Base-by-base conservation (phyloP, 1,140 invertebrate species). In the Pentalonia nigronervosa region DNA sequence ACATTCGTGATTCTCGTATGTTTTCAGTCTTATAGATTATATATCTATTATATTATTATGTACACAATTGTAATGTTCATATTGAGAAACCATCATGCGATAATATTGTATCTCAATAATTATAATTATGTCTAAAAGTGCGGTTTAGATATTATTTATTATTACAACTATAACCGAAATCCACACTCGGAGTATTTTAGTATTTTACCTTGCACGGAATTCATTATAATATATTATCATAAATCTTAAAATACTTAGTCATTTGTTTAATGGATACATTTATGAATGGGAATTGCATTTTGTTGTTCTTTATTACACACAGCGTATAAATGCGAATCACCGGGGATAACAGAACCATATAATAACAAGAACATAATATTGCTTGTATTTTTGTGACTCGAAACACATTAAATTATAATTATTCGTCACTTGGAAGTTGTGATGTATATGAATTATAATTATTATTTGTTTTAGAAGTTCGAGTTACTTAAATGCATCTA, bases 371-470 rank as follows among this genome's bases (percentile, higher is more conserved):
- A n/a, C 34, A 89, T 89, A 56, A 25, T 89, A 89, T 36, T 53
- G n/a, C 36, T 53, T 36, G 48, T 89, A 89, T 89, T 89, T 89
- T 89, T 89, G 50, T 36, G 23, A 89, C 48, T 53, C 9, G 8
- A 89, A 89, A 89, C 50, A 89, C 87, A 89, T 89, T 89, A 89
- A 89, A 89, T 56, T 89, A 56, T 41, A 50, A 53, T 53, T 89
- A 89, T 89, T 50, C 30, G 9, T 36, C 23, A 89, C 48, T 89
- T 36, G 34, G 45, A 89, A 89, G 34, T 56, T 89, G 34, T 36
- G 34, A 89, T 53, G 36, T 56, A 48, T 87, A 48, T 48, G 48
- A 48, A 87, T 87, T 87, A 87, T 25, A 48, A 48, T 48, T 87
- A 87, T 87, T 48, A 87, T 9, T 48, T 87, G 45, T 87, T 48